phyloP scores from a whole-genome alignment of 37 sponge, comb jelly and placozoan species.

The Diacarnus erythraeanus region DNA sequence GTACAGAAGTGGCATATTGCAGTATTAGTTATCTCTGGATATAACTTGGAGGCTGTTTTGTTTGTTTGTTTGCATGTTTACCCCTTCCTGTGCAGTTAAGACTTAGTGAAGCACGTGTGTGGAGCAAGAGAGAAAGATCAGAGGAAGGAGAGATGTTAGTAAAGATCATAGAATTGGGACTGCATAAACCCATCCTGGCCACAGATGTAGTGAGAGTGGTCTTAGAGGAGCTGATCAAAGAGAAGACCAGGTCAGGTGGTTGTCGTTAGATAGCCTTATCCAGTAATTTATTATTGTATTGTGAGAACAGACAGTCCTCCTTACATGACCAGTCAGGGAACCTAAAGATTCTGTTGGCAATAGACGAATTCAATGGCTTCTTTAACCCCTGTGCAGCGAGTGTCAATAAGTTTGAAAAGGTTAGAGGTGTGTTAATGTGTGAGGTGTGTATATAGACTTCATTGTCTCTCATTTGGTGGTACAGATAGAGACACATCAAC shows the following conservation, averaged over 20 bases:
- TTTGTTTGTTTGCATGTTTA: background rate
- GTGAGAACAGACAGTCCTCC: background rate
- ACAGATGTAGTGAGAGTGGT: constrained; percentile 56
- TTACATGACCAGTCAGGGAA: background rate
- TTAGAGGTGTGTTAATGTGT: constrained; percentile 24
- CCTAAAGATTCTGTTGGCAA: constrained; percentile 48
- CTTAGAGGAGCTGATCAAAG: constrained; percentile 39
- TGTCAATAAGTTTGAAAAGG: constrained; percentile 24
- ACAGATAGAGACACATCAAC: constrained; percentile 41
- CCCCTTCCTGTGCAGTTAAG: constrained; percentile 41
- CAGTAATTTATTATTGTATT: background rate
- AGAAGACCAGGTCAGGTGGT: constrained; percentile 24
- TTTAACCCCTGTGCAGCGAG: constrained; percentile 46
- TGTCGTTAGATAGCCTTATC: background rate
- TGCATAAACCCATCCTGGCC: constrained; percentile 59
- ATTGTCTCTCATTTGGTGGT: too few relatives aligned
- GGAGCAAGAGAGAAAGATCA: constrained; percentile 56
- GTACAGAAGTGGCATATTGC: too few relatives aligned
- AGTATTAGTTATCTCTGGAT: background rate
- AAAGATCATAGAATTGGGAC: constrained; percentile 69
- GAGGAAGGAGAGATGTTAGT: constrained; percentile 24
- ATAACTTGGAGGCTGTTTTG: background rate
- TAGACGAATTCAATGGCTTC: constrained; percentile 65
- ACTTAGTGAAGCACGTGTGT: constrained; percentile 19
- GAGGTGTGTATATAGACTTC: too few relatives aligned